A percentile compares a stretch with the other conserved stretches of the same genome.
Evolutionary conservation across 37 sponge, comb jelly and placozoan genomes (phyloP).

Genomic region (Chondrosia reniformis): DNA sequence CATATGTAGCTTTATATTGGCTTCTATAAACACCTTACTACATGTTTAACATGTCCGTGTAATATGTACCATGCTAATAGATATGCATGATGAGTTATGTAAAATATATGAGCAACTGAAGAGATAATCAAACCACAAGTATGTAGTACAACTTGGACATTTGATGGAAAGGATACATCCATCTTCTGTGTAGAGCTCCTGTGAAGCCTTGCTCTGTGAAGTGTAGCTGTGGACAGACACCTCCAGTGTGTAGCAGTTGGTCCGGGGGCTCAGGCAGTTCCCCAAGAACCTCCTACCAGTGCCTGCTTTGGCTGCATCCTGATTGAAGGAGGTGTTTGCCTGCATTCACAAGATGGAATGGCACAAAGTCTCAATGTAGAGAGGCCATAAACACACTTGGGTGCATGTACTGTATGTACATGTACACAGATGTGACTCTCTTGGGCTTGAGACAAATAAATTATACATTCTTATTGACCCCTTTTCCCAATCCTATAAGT

Average conservation of each 20-base stretch:
- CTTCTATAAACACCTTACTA: too few relatives aligned
- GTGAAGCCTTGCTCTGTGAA: slow-evolving; percentile 2
- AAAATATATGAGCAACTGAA: too few relatives aligned
- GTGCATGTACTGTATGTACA: too few relatives aligned
- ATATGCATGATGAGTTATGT: neutral
- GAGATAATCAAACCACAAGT: neutral
- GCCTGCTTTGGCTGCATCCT: slow-evolving; percentile 91
- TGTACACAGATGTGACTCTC: too few relatives aligned
- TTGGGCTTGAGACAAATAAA: too few relatives aligned
- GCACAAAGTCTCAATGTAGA: too few relatives aligned
- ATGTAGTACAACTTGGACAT: neutral
- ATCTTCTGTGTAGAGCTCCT: slow-evolving; percentile 68
- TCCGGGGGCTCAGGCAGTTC: slow-evolving; percentile 51
- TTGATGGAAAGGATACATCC: slow-evolving; percentile 50
- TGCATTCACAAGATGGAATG: too few relatives aligned
- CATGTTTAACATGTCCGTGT: too few relatives aligned
- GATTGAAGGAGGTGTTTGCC: slow-evolving; percentile 90
- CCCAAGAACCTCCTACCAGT: slow-evolving; percentile 93
- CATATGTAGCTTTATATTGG: too few relatives aligned
- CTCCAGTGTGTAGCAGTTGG: slow-evolving; percentile 95
- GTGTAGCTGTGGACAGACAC: slow-evolving; percentile 94
- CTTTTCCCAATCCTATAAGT: too few relatives aligned
- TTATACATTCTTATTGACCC: too few relatives aligned
- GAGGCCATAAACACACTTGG: too few relatives aligned
- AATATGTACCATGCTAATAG: neutral